Base-by-base conservation (phyloP, 2,797 vertebrate genomes). In the Parambassis ranga region DNA sequence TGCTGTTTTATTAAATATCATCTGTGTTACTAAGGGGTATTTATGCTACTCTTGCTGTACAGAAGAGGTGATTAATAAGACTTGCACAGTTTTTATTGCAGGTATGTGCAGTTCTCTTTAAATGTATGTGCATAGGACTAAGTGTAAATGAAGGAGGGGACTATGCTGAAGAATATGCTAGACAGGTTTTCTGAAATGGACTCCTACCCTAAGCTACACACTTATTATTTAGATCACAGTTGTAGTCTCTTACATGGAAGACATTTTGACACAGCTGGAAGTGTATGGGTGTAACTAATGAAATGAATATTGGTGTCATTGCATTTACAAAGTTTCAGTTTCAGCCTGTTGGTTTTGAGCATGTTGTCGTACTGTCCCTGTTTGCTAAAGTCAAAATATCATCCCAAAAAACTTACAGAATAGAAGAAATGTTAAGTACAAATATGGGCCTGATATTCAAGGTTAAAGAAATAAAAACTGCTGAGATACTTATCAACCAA, bases 1-100 rank as follows among this genome's bases (percentile, higher is more conserved):
- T 58, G 3, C 4, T 35, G 23, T 67, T 68, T 60, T 67, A 9
- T 67, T 71, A 2, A 24, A 44, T 15, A 50, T 10, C 7, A 23
- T 38, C 32, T 43, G 3, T 61, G 1, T 31, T 32, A 22, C 8
- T 2, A 55, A 10, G 9, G 6, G 7, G 5, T 30, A 4, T 4
- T 28, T 6, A 16, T 18, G 43, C 38, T 41, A 5, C 20, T 32
- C 13, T 11, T 15, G 7, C 3, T 26, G 33, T n/a, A n/a, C n/a
- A n/a, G n/a, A n/a, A n/a, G n/a, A n/a, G n/a, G n/a, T n/a, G n/a
- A n/a, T n/a, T n/a, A n/a, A n/a, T n/a, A n/a, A n/a, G n/a, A n/a
- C n/a, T n/a, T n/a, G n/a, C n/a, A n/a, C n/a, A n/a, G n/a, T n/a
- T n/a, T n/a, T n/a, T n/a, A n/a, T n/a, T n/a, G n/a, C n/a, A n/a